phyloP scores from a whole-genome alignment of 2,888 invertebrate species.

The Nomada flava region DNA sequence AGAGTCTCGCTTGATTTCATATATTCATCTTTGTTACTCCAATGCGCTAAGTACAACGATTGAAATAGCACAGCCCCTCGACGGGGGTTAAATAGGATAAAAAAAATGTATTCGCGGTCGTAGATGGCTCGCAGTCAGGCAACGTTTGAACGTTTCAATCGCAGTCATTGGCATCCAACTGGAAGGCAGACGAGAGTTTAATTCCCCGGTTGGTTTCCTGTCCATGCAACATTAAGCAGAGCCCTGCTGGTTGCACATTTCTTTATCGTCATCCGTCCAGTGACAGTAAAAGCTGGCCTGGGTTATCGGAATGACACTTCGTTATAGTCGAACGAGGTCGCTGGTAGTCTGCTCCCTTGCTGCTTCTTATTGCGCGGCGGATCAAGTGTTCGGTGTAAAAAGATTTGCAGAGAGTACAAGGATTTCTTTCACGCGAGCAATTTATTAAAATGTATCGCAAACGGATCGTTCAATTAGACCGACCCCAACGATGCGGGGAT shows the following conservation, averaged over 20 bases:
- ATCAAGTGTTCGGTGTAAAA: conserved; percentile 61
- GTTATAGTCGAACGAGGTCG: conserved; percentile 70
- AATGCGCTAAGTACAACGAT: not conserved
- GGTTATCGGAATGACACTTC: conserved; percentile 73
- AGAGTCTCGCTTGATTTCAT: not conserved
- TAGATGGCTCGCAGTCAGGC: not conserved
- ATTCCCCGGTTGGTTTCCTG: conserved; percentile 59
- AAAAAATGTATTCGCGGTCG: not conserved
- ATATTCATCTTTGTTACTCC: not conserved
- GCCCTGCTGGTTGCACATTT: conserved; percentile 63
- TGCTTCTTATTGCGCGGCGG: conserved; percentile 58
- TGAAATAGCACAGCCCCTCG: not conserved
- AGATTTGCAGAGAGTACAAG: conserved; percentile 60
- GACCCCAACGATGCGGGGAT: not conserved
- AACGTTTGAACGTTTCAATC: conserved; percentile 28
- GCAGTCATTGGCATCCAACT: conserved; percentile 27
- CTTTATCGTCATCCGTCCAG: conserved; percentile 67
- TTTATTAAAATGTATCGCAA: conserved; percentile 52
- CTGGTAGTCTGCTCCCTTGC: conserved; percentile 47
- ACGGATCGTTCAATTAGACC: conserved; percentile 9
- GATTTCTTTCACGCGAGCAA: conserved; percentile 63
- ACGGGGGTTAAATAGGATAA: too few relatives aligned
- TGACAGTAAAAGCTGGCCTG: conserved; percentile 66
- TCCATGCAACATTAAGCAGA: conserved; percentile 68
- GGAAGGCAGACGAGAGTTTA: conserved; percentile 43